Evolutionary conservation across 2,797 vertebrate species (phyloP).

Genomic region (Microtus californicus): DNA sequence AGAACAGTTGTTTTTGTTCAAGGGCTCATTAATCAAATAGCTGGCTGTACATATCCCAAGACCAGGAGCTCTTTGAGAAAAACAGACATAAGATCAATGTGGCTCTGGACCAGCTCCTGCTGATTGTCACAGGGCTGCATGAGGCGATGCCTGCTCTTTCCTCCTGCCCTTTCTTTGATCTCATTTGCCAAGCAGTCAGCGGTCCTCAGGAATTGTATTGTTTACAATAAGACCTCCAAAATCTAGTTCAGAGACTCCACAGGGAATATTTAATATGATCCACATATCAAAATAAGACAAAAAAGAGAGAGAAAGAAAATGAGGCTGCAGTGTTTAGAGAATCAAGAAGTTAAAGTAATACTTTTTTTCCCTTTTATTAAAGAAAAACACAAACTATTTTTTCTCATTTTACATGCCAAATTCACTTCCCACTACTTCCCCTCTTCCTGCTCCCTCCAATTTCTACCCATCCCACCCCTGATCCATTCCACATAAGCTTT

Average conservation of each 20-base stretch:
- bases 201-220: background rate
- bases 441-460: too few relatives aligned
- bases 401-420: too few relatives aligned
- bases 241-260: background rate
- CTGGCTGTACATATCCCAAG: background rate
- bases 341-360: background rate
- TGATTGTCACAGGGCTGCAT: background rate
- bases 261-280: conserved; percentile 40
- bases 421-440: too few relatives aligned
- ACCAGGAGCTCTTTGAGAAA: conserved; percentile 43
- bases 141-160: background rate
- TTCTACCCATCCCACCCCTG: too few relatives aligned
- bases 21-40: background rate
- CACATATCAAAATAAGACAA: conserved; percentile 22
- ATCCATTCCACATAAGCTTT: too few relatives aligned
- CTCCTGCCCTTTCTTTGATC: background rate
- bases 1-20: conserved; percentile 39
- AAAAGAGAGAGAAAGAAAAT: background rate
- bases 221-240: background rate
- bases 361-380: background rate
- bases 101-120: background rate
- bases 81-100: conserved; percentile 51
- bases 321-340: background rate
- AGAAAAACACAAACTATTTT: too few relatives aligned
- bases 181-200: conserved; percentile 42